Evolutionary conservation across 2,797 vertebrate genomes (phyloP).

Genomic region (Vultur gryphus): DNA sequence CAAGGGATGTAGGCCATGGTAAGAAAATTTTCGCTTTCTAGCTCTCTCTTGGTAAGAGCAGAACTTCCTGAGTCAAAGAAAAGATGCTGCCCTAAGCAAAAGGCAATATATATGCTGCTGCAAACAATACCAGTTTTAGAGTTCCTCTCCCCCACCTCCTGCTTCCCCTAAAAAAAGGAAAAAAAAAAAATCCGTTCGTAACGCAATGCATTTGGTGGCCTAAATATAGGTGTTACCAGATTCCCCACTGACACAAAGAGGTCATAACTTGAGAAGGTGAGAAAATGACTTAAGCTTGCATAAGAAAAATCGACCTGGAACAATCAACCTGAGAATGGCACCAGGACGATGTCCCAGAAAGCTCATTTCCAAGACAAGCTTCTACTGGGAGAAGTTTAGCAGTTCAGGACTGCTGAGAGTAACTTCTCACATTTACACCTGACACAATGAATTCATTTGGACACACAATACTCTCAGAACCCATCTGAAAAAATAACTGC

Average conservation of each 20-base stretch:
- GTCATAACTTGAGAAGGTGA: conserved; percentile 6
- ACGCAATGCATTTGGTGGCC: background rate
- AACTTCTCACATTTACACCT: conserved; percentile 1
- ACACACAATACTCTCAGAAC: background rate
- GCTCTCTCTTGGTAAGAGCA: background rate
- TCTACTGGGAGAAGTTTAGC: background rate
- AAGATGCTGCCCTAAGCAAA: background rate
- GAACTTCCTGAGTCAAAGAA: background rate
- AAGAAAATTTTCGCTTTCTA: background rate
- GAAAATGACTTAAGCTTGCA: conserved; percentile 43
- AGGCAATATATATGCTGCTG: background rate
- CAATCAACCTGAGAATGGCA: conserved; percentile 24
- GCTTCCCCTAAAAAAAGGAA: background rate
- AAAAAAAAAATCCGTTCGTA: background rate
- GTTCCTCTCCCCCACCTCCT: background rate
- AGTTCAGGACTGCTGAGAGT: background rate
- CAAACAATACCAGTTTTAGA: conserved; percentile 1
- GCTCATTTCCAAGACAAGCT: background rate
- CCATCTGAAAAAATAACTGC: background rate
- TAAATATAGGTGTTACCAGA: conserved; percentile 33
- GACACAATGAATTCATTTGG: background rate
- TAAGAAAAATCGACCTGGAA: conserved; percentile 38
- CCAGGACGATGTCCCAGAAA: background rate
- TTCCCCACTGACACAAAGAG: conserved; percentile 15
- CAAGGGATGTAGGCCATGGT: background rate